phyloP scores from a whole-genome alignment of 2,797 vertebrate genomes.

The Dendrocincla fuliginosa region DNA sequence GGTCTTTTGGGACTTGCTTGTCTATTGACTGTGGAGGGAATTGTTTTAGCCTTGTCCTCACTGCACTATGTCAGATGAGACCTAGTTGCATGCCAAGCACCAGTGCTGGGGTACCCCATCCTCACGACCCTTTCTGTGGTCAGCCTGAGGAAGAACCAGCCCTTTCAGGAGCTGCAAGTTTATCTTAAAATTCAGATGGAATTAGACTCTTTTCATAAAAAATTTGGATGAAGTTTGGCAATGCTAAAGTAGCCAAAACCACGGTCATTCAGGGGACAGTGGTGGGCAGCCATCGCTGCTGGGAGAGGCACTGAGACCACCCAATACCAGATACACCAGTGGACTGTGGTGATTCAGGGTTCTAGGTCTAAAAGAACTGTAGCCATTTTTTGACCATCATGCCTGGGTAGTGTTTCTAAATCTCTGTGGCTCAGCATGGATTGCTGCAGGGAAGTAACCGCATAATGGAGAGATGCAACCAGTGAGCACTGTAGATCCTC shows the following conservation, averaged over 20 bases:
- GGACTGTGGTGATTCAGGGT: not conserved
- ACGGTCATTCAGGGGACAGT: not conserved
- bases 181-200: not conserved
- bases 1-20: not conserved
- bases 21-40: not conserved
- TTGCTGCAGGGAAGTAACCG: not conserved
- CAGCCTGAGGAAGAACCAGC: not conserved
- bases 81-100: not conserved
- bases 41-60: not conserved
- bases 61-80: accelerated
- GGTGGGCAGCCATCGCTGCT: not conserved
- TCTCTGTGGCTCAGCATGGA: not conserved
- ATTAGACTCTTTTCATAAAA: not conserved
- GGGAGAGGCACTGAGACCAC: accelerated
- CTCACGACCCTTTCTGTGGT: not conserved
- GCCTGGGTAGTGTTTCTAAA: not conserved
- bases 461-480: not conserved
- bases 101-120: not conserved
- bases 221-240: not conserved
- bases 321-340: not conserved
- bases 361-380: not conserved
- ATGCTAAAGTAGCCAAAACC: not conserved
- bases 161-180: not conserved
- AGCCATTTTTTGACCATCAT: not conserved
- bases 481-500: not conserved